Base-by-base conservation (phyloP, 2,797 vertebrate genomes). In the Fundulus diaphanus region DNA sequence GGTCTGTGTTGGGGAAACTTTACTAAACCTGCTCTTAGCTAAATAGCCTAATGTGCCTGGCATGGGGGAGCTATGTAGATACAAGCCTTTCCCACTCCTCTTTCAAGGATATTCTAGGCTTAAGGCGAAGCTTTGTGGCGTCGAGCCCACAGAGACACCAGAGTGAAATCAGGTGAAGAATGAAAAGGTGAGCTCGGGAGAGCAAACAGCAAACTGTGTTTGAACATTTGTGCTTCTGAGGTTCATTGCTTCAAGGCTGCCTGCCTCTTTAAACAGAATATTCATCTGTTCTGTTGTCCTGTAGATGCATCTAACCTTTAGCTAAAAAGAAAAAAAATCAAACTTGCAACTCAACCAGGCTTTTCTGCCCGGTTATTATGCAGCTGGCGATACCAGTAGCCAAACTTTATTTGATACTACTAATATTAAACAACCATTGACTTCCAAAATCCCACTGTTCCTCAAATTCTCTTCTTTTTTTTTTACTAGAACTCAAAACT, bases 191-290 rank as follows among this genome's bases (percentile, higher is more conserved):
- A 87, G 87, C 87, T 79, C 42, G 11, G 61, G 82, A 91, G 87
- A 82, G 85, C 88, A 90, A 92, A 92, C 88, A 89, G 66, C 80
- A 82, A 89, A 80, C 82, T 82, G 86, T 89, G 88, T 89, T 90
- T 90, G 88, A 92, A 90, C 84, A 87, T 90, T 76, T 83, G 85
- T 86, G 83, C 76, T 82, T 83, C 80, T 79, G 74, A 81, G 88
- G 86, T 87, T 86, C 77, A 76, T 63, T 73, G 87, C 85, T 89
- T 88, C 87, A 90, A 91, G 87, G 90, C 90, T 78, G 81, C 85
- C 72, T 81, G 70, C 80, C 85, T 87, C 77, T 85, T 82, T 87
- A 86, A 87, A 90, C 80, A 78, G 84, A 92, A 89, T 90, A 89
- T 91, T 91, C 78, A 90, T 90, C 82, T 74, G 70, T 77, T 74